phyloP scores from a whole-genome alignment of 2,888 invertebrate species.

The Oeneis ivallda region DNA sequence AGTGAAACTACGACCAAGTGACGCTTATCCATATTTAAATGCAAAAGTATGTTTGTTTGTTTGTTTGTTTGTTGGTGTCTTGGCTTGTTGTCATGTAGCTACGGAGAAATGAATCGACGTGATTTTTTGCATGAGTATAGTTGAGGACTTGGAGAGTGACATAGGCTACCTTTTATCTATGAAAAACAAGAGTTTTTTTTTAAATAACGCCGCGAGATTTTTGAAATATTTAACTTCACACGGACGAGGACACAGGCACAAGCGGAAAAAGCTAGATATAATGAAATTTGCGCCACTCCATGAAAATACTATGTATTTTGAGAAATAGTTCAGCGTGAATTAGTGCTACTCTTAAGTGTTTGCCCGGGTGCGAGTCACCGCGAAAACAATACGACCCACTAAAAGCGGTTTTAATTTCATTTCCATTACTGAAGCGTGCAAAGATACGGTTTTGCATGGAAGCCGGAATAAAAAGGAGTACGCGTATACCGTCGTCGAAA shows the following conservation, averaged over 20 bases:
- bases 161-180: too few species aligned
- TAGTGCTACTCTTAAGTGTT: slow-evolving; percentile 28
- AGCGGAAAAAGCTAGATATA: background rate
- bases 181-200: too few species aligned
- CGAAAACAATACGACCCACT: slow-evolving; percentile 59
- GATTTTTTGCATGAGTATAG: too few species aligned
- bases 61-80: too few species aligned
- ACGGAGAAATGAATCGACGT: too few species aligned
- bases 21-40: background rate
- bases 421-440: slow-evolving; percentile 69
- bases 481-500: slow-evolving; percentile 66
- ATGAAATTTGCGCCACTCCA: background rate
- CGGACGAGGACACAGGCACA: too few species aligned
- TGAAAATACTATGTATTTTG: slow-evolving; percentile 9
- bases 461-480: slow-evolving; percentile 71
- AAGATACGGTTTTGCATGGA: slow-evolving; percentile 71
- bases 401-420: slow-evolving; percentile 75
- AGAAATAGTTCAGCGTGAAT: slow-evolving; percentile 31
- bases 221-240: too few species aligned
- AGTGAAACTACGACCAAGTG: slow-evolving; percentile 5
- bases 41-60: too few species aligned
- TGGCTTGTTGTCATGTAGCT: too few species aligned
- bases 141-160: too few species aligned
- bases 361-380: slow-evolving; percentile 27
- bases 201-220: too few species aligned